These are phyloP conservation scores for Pterocles burchelli DNA, from an alignment of 2,113 vertebrate genomes.

Conservation along the genomic window DNA sequence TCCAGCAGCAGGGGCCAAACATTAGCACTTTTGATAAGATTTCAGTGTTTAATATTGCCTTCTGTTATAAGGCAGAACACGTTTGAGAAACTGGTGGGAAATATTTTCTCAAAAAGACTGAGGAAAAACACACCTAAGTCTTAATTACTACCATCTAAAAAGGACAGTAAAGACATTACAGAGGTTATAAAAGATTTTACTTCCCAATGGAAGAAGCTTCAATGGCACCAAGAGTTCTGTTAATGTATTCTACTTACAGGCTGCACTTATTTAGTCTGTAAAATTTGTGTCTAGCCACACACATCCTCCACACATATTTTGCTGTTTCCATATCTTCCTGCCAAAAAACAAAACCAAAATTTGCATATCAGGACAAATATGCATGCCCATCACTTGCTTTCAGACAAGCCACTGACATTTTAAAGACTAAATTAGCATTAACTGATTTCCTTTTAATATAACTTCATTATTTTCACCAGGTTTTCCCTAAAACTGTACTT, in stretches of 20 bases:
- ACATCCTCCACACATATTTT: slow-evolving; percentile 98
- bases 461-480: neutral
- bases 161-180: neutral
- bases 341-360: slow-evolving; percentile 41
- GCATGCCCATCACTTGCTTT: neutral
- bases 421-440: neutral
- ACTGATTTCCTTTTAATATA: neutral
- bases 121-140: neutral
- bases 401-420: neutral
- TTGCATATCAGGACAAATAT: neutral
- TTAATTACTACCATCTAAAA: neutral
- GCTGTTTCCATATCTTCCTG: slow-evolving; percentile 99
- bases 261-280: slow-evolving; percentile 95
- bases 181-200: neutral
- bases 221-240: neutral
- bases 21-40: neutral
- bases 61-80: neutral
- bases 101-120: neutral
- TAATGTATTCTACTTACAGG: slow-evolving; percentile 85
- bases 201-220: neutral
- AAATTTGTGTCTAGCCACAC: slow-evolving; percentile 95
- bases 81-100: neutral
- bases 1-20: neutral
- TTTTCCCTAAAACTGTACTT: neutral
- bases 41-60: neutral